Percentiles rank a stretch among this genome's conserved stretches.
These are phyloP conservation scores for Idaea dimidiata DNA, from an alignment of 2,888 invertebrate species.

Conservation along the genomic window DNA sequence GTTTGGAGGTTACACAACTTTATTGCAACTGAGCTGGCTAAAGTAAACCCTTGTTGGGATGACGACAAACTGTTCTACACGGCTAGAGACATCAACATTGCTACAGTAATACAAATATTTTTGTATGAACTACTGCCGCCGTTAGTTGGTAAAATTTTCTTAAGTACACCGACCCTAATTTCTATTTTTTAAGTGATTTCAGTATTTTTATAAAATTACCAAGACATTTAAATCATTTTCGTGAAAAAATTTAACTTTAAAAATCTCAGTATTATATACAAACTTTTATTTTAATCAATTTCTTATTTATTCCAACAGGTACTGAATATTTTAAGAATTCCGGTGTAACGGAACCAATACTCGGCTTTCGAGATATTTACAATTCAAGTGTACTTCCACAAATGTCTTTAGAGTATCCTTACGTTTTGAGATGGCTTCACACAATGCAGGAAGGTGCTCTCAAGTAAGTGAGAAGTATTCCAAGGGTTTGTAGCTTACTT, in stretches of 20 bases:
- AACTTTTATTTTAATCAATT: no score
- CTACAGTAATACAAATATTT: conserved; percentile 38
- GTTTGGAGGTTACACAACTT: conserved; percentile 50
- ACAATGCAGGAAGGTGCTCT: conserved; percentile 45
- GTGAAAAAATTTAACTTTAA: no score
- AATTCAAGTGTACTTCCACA: conserved; percentile 38
- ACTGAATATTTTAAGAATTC: conserved; percentile 40
- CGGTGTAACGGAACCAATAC: conserved; percentile 33
- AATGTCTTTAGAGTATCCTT: conserved; percentile 44
- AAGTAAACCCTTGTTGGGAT: conserved; percentile 50
- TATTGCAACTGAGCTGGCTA: conserved; percentile 38
- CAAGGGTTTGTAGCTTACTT: no score
- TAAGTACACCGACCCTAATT: neutral
- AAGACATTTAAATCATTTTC: no score
- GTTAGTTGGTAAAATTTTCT: conserved; percentile 42
- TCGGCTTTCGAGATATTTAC: conserved; percentile 45
- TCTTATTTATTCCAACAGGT: conserved; percentile 33
- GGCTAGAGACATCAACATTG: conserved; percentile 52
- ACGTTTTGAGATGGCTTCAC: conserved; percentile 45
- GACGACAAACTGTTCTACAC: conserved; percentile 46
- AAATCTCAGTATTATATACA: no score
- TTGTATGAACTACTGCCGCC: conserved; percentile 47
- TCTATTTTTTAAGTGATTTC: no score
- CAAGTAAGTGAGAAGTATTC: no score
- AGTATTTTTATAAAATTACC: no score